phyloP scores from a whole-genome alignment of 1,140 invertebrate species.

The Orius laevigatus region DNA sequence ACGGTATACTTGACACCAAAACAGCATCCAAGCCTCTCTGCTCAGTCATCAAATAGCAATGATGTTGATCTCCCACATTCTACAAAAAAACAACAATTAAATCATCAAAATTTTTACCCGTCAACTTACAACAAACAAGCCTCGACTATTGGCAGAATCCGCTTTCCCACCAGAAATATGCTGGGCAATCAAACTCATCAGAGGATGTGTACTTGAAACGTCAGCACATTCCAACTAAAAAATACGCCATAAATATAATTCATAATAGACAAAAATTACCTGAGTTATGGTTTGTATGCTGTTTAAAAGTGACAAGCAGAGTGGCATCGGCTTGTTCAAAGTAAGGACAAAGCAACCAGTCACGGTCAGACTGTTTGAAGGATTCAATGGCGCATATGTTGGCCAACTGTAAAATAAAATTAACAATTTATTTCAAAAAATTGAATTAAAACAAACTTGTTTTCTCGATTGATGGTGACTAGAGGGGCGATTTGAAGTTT shows the following conservation, averaged over 20 bases:
- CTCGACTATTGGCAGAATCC: slow-evolving; percentile 50
- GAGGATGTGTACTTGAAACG: slow-evolving; percentile 40
- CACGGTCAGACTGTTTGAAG: slow-evolving; percentile 70
- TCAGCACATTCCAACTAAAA: slow-evolving; percentile 44
- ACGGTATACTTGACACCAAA: slow-evolving; percentile 67
- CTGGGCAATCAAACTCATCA: slow-evolving; percentile 59
- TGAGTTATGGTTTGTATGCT: slow-evolving; percentile 53
- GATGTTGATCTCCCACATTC: slow-evolving; percentile 78
- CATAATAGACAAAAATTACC: slow-evolving; percentile 19
- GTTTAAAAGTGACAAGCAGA: slow-evolving; percentile 57
- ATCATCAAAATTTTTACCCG: not conserved
- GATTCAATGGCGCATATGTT: slow-evolving; percentile 57
- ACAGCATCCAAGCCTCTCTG: slow-evolving; percentile 61
- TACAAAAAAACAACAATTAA: slow-evolving; percentile 30
- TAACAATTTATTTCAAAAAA: not conserved
- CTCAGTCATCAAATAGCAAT: slow-evolving; percentile 86
- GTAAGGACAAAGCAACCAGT: slow-evolving; percentile 83
- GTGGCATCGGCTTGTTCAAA: slow-evolving; percentile 70
- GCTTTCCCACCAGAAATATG: slow-evolving; percentile 49
- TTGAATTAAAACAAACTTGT: slow-evolving; percentile 38
- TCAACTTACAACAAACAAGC: slow-evolving; percentile 63
- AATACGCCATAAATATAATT: too few species aligned
- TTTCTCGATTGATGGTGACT: slow-evolving; percentile 58
- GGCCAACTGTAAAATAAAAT: slow-evolving; percentile 36
- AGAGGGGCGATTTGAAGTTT: slow-evolving; percentile 72